Conservation (phyloP, 2,113 vertebrate genomes). For the Eubucco bourcierii region DNA sequence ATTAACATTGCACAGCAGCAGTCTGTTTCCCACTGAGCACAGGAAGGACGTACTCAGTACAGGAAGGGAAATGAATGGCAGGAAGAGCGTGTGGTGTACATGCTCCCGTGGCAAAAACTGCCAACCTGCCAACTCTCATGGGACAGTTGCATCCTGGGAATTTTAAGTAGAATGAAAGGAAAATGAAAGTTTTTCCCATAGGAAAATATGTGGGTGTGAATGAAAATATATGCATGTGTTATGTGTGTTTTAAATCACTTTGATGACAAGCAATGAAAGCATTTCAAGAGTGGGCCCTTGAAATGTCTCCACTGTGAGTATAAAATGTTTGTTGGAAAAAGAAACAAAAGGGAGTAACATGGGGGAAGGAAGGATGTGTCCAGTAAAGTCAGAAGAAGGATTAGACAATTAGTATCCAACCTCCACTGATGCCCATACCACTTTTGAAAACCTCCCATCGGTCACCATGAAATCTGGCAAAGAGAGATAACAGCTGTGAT, state of each 20-base stretch:
- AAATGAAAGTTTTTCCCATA: background rate
- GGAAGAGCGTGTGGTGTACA: accelerated
- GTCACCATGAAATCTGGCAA: background rate
- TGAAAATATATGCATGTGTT: background rate
- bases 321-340: background rate
- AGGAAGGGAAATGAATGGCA: background rate
- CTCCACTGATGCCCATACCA: accelerated
- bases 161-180: background rate
- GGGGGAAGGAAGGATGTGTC: background rate
- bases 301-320: background rate
- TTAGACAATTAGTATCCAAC: background rate
- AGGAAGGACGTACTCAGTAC: background rate
- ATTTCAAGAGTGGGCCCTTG: background rate
- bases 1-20: background rate
- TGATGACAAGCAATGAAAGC: accelerated
- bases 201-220: background rate
- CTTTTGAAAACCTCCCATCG: background rate
- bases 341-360: background rate
- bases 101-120: background rate
- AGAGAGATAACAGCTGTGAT: background rate
- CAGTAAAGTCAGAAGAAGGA: background rate
- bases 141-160: background rate
- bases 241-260: background rate
- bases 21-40: background rate
- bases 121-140: background rate